Evolutionary conservation across 1,140 invertebrate species (phyloP).

Genomic region (Protaetia brevitarsis): DNA sequence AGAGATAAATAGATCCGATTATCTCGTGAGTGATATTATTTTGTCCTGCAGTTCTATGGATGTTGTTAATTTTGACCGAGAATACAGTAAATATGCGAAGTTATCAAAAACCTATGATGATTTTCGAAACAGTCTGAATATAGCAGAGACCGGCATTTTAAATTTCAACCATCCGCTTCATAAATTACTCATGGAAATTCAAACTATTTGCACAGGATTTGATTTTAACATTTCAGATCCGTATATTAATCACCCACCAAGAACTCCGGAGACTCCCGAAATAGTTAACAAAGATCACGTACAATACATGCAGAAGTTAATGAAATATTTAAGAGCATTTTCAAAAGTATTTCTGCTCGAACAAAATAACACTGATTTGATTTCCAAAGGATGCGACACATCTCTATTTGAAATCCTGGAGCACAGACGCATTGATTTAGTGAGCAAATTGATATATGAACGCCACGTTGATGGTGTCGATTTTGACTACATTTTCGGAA

Average conservation of each 20-base stretch:
- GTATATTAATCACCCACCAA: too few relatives aligned
- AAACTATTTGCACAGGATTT: conserved; percentile 24
- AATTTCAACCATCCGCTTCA: conserved; percentile 39
- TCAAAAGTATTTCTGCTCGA: conserved; percentile 49
- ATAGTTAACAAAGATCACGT: conserved; percentile 31
- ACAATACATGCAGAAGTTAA: conserved; percentile 49
- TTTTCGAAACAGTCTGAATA: conserved; percentile 28
- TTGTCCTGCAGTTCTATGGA: background rate
- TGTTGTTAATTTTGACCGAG: conserved; percentile 24
- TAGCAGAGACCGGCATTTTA: conserved; percentile 32
- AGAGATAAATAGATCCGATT: background rate
- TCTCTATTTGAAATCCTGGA: conserved; percentile 46
- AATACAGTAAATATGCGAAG: conserved; percentile 32
- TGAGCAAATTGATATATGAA: conserved; percentile 59
- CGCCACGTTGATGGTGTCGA: conserved; percentile 53
- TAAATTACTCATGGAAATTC: conserved; percentile 35
- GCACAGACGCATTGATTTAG: conserved; percentile 47
- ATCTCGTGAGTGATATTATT: background rate
- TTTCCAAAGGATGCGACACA: conserved; percentile 44
- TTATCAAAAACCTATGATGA: conserved; percentile 32
- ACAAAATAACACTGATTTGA: conserved; percentile 47
- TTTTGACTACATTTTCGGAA: conserved; percentile 55
- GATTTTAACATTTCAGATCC: too few relatives aligned
- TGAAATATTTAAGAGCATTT: conserved; percentile 49
- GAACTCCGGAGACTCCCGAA: conserved; percentile 7